Conservation (phyloP, 1,140 invertebrate species). For the Formica selysi region DNA sequence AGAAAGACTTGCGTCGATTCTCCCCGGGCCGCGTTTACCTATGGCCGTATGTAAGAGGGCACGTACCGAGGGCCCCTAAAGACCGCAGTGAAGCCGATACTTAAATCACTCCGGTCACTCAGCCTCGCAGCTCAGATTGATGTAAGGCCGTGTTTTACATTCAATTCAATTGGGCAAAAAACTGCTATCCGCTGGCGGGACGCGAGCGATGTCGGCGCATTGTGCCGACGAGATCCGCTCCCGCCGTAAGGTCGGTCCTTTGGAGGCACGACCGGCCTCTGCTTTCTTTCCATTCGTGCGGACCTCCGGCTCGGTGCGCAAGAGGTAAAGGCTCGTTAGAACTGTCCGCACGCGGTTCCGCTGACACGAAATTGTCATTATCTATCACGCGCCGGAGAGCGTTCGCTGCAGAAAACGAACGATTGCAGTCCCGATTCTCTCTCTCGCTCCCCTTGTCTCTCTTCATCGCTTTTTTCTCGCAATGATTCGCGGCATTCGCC, state of each 20-base stretch:
- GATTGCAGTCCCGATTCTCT: neutral
- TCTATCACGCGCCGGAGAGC: conserved; percentile 65
- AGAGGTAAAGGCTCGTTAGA: conserved; percentile 72
- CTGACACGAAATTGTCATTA: conserved; percentile 77
- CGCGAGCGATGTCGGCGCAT: conserved; percentile 68
- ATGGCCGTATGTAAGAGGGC: conserved; percentile 4
- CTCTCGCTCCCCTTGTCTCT: neutral
- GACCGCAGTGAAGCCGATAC: conserved; percentile 77
- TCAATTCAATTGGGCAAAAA: conserved; percentile 86
- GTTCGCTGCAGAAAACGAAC: neutral
- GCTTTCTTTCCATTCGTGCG: conserved; percentile 46
- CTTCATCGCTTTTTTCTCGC: neutral
- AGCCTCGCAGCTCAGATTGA: conserved; percentile 85
- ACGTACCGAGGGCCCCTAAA: conserved; percentile 77
- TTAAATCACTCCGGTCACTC: conserved; percentile 85
- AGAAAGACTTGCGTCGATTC: conserved; percentile 38
- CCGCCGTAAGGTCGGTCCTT: conserved; percentile 28
- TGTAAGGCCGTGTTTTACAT: conserved; percentile 87
- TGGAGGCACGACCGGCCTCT: conserved; percentile 58
- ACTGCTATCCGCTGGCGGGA: conserved; percentile 81
- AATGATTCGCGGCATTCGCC: neutral
- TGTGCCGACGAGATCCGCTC: conserved; percentile 65
- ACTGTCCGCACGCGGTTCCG: conserved; percentile 43
- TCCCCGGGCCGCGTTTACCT: neutral
- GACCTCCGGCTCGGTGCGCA: conserved; percentile 59